Conservation (phyloP, 2,797 vertebrate species). For the Gymnoscopelus microlampas region DNA sequence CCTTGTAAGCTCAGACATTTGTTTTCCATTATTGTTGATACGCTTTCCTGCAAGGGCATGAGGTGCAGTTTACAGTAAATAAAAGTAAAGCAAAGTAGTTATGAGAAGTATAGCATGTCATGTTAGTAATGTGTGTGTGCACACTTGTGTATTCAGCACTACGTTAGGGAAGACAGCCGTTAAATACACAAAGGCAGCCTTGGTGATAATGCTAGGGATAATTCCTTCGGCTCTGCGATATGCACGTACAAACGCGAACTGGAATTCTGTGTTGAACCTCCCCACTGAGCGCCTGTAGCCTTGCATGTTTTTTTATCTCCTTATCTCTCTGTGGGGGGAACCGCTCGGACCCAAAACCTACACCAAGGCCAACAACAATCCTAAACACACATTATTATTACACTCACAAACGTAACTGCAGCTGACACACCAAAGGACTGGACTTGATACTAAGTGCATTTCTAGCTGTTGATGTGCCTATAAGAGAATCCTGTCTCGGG, state of each 20-base stretch:
- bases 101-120: constrained; percentile 8
- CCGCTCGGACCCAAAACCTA: constrained; percentile 39
- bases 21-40: not conserved
- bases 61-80: constrained; percentile 1
- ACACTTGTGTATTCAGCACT: constrained; percentile 30
- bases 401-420: constrained; percentile 46
- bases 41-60: not conserved
- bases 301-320: constrained; percentile 47
- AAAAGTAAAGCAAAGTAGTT: not conserved
- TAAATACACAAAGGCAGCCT: constrained; percentile 47
- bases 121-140: not conserved
- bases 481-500: constrained; percentile 60
- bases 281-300: constrained; percentile 55
- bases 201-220: constrained; percentile 38
- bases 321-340: constrained; percentile 56
- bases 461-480: constrained; percentile 73
- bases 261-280: constrained; percentile 48
- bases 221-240: constrained; percentile 35
- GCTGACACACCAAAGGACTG: constrained; percentile 49
- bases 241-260: constrained; percentile 23
- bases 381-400: constrained; percentile 40
- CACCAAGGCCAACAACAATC: constrained; percentile 36
- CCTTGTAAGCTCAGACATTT: not conserved
- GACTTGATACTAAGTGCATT: constrained; percentile 64
- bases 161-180: constrained; percentile 38